These are phyloP conservation scores for Trachelipus rathkii DNA, from an alignment of 1,140 invertebrate species.

Conservation along the genomic window DNA sequence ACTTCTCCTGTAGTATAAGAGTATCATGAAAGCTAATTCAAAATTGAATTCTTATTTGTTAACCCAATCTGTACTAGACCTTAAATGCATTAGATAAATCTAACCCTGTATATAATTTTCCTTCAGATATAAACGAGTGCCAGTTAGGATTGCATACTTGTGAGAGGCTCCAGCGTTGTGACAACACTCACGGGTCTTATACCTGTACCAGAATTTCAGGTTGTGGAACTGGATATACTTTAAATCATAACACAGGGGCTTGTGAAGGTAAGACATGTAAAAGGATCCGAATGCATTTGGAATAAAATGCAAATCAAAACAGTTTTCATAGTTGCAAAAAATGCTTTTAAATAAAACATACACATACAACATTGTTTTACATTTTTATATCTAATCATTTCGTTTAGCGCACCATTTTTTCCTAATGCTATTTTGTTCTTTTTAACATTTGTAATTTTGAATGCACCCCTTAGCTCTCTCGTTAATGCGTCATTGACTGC, in stretches of 20 bases:
- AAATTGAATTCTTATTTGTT: no score
- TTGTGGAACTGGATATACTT: slow-evolving; percentile 93
- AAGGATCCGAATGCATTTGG: background rate
- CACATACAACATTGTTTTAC: background rate
- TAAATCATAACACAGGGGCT: slow-evolving; percentile 76
- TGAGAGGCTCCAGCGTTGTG: slow-evolving; percentile 69
- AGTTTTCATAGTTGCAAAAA: background rate
- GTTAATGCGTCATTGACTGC: no score
- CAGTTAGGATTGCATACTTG: slow-evolving; percentile 58
- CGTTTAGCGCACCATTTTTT: no score
- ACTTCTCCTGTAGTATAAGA: no score
- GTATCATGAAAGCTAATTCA: no score
- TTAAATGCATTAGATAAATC: no score
- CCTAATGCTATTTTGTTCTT: no score
- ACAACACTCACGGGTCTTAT: slow-evolving; percentile 84
- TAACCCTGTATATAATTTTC: no score
- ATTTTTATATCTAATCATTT: background rate
- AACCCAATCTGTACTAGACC: no score
- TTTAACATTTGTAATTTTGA: no score
- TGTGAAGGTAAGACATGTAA: slow-evolving; percentile 68
- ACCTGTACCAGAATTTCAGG: slow-evolving; percentile 74
- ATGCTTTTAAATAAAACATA: background rate
- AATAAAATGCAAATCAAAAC: background rate
- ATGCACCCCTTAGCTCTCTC: no score
- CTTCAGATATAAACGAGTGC: slow-evolving; percentile 64